phyloP scores from a whole-genome alignment of 1,140 invertebrate genomes.

The Ladona fulva region DNA sequence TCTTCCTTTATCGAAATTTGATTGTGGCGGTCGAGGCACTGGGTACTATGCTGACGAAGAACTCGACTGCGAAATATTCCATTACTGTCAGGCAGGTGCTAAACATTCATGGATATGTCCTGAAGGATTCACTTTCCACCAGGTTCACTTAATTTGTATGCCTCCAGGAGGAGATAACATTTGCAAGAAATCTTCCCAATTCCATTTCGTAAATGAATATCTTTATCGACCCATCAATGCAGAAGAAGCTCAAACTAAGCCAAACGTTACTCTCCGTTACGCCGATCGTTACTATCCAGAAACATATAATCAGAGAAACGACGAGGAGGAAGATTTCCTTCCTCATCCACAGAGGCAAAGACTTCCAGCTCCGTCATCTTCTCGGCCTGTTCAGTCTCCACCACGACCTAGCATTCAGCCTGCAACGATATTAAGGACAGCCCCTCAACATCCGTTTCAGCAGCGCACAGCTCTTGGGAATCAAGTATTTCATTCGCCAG shows the following conservation, averaged over 20 bases:
- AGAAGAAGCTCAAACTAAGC: conserved; percentile 66
- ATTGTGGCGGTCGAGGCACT: conserved; percentile 66
- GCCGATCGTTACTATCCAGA: conserved; percentile 74
- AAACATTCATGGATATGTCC: conserved; percentile 90
- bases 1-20: conserved; percentile 73
- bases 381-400: conserved; percentile 16
- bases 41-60: conserved; percentile 88
- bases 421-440: neutral
- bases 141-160: conserved; percentile 89
- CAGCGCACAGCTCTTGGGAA: neutral
- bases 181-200: conserved; percentile 80
- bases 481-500: conserved; percentile 71
- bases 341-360: conserved; percentile 24
- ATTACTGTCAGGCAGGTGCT: conserved; percentile 84
- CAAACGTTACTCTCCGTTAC: conserved; percentile 73
- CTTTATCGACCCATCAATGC: conserved; percentile 79
- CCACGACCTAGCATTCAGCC: conserved; percentile 11
- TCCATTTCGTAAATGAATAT: conserved; percentile 88
- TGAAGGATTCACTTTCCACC: conserved; percentile 85
- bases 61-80: conserved; percentile 84
- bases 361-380: conserved; percentile 18
- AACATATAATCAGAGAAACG: conserved; percentile 50
- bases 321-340: conserved; percentile 47
- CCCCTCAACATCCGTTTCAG: neutral
- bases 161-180: conserved; percentile 80